Evolutionary conservation across 2,797 vertebrate genomes (phyloP).

Genomic region (Centroberyx gerrardi): DNA sequence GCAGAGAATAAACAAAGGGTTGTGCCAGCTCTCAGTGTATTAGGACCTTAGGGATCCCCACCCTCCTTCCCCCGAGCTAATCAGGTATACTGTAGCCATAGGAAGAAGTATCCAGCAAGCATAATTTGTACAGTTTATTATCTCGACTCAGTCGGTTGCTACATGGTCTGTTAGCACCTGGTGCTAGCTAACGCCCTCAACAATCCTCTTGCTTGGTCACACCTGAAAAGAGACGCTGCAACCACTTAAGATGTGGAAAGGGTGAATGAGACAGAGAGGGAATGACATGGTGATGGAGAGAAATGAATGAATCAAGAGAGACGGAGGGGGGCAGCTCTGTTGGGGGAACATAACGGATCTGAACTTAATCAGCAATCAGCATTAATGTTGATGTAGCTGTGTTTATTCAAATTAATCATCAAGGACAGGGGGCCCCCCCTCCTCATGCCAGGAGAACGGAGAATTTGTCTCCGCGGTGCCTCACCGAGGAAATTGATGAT

Average conservation of each 20-base stretch:
- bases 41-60: slow-evolving; percentile 15
- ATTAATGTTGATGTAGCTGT: slow-evolving; percentile 83
- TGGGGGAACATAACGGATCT: slow-evolving; percentile 72
- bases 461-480: slow-evolving; percentile 70
- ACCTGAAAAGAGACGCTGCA: slow-evolving; percentile 8
- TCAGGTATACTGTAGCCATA: neutral
- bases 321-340: slow-evolving; percentile 35
- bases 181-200: slow-evolving; percentile 34
- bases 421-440: slow-evolving; percentile 72
- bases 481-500: slow-evolving; percentile 83
- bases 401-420: slow-evolving; percentile 88
- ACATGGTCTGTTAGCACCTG: slow-evolving; percentile 34
- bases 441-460: slow-evolving; percentile 57
- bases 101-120: slow-evolving; percentile 18
- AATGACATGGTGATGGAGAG: slow-evolving; percentile 47
- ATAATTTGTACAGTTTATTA: slow-evolving; percentile 32
- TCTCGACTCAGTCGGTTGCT: neutral
- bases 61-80: slow-evolving; percentile 4
- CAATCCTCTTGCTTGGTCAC: slow-evolving; percentile 15
- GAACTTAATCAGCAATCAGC: slow-evolving; percentile 85
- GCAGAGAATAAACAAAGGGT: slow-evolving; percentile 35
- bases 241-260: slow-evolving; percentile 41
- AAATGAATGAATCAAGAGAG: slow-evolving; percentile 54
- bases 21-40: slow-evolving; percentile 31
- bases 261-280: slow-evolving; percentile 47